Base-by-base conservation (phyloP, 2,113 vertebrate species). In the Sardina pilchardus region DNA sequence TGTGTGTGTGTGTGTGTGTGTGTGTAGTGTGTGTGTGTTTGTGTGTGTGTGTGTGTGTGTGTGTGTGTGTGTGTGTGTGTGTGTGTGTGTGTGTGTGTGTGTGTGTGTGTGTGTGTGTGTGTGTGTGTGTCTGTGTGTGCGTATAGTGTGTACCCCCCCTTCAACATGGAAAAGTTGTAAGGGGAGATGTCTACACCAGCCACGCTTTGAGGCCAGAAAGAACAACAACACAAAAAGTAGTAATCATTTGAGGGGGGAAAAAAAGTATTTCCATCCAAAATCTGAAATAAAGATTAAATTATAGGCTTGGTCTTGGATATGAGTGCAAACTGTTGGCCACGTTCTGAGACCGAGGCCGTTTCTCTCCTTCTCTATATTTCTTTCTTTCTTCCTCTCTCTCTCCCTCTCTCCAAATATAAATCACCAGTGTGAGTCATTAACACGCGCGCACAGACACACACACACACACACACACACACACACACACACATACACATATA, bases 261-360 rank as follows among this genome's bases (percentile, higher is more conserved):
- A 26, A 34, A 34, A 71, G 63, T 71, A 71, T 71, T 71, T 71
- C 63, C 63, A 71, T 71, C 63, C 63, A 71, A 71, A 71, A 71
- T 71, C 63, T 71, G 63, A 90, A 92, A 92, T 91, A 90, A 90
- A 90, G 87, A 88, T 86, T 89, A 89, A 93, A 93, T 93, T 88
- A 88, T 88, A 93, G 87, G 82, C 88, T 88, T 71, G 30, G 81
- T 26, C 83, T 42, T 84, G 36, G 36, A 89, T 71, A 12, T 30
- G 26, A 71, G 63, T 71, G 63, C 63, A 71, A 71, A 71, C 63
- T 71, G 63, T 71, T 71, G 63, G 63, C 63, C 10, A 71, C 63
- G 9, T 71, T 71, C 26, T 71, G 63, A 26, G 63, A 71, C 63
- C 30, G 63, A 10, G 63, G 63, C 63, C 8, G 63, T 67, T 30